Evolutionary conservation across 1,140 invertebrate genomes (phyloP).

Genomic region (Drosophila sproati): DNA sequence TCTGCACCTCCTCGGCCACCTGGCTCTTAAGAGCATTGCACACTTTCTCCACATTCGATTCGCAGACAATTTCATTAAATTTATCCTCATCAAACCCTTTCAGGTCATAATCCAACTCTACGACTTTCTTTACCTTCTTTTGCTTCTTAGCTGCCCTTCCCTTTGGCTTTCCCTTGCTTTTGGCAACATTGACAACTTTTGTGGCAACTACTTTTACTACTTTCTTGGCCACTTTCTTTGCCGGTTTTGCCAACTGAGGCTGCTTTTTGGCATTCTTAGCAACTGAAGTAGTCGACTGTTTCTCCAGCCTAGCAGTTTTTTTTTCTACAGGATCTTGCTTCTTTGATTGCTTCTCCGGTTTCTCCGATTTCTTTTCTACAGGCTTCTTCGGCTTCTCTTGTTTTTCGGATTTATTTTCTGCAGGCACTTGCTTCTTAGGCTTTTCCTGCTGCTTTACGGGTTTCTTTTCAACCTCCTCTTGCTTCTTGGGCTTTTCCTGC

Average conservation of each 20-base stretch:
- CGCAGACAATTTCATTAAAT: constrained; percentile 63
- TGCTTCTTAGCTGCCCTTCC: constrained; percentile 11
- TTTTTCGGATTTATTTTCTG: neutral
- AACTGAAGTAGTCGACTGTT: neutral
- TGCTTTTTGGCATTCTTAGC: constrained; percentile 26
- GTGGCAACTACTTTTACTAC: constrained; percentile 5
- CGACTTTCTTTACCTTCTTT: constrained; percentile 21
- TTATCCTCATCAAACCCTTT: constrained; percentile 69
- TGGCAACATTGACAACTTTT: neutral
- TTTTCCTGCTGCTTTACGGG: neutral
- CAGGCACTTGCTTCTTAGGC: neutral
- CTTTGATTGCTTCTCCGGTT: neutral
- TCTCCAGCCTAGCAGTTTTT: neutral
- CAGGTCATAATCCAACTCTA: constrained; percentile 51
- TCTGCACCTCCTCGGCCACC: constrained; percentile 62
- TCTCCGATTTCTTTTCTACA: neutral
- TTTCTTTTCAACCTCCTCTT: neutral
- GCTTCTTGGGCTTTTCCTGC: neutral
- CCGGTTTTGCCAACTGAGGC: constrained; percentile 9
- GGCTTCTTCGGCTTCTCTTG: neutral
- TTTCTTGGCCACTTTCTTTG: constrained; percentile 20
- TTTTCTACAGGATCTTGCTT: neutral
- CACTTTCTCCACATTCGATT: constrained; percentile 64
- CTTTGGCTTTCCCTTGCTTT: constrained; percentile 6
- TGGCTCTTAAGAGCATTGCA: constrained; percentile 62